Conservation (phyloP, 1,140 invertebrate species). For the Neelides sp. region DNA sequence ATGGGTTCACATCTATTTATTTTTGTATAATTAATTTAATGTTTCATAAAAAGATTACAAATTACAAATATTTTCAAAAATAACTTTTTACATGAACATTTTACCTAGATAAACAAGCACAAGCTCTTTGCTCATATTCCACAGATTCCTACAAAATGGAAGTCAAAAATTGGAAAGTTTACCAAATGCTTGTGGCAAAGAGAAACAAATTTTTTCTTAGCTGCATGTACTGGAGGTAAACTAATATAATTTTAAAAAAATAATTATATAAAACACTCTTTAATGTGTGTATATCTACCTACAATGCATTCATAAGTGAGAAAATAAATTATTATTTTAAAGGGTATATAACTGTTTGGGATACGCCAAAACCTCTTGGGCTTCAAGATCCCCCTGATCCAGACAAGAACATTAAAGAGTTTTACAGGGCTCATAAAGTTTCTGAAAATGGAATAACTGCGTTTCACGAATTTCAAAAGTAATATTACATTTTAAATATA, state of each 20-base stretch:
- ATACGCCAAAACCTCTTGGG: conserved; percentile 9
- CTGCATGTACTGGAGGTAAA: conserved; percentile 17
- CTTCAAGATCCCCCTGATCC: conserved; percentile 16
- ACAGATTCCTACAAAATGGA: conserved; percentile 10
- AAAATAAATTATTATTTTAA: too few relatives aligned
- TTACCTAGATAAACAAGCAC: too few relatives aligned
- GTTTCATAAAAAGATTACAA: too few relatives aligned
- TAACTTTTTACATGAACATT: too few relatives aligned
- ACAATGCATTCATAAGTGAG: background rate
- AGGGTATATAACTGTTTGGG: conserved; percentile 24
- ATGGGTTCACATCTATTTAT: conserved; percentile 9
- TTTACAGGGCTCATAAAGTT: conserved; percentile 16
- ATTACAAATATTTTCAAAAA: too few relatives aligned
- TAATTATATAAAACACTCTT: conserved; percentile 1
- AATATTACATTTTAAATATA: background rate
- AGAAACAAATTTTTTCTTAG: conserved; percentile 12
- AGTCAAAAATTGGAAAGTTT: conserved; percentile 13
- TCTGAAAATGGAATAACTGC: conserved; percentile 16
- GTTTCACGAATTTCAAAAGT: background rate
- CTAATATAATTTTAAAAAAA: background rate
- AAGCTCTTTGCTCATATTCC: conserved; percentile 13
- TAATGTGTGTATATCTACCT: background rate
- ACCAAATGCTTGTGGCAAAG: conserved; percentile 20
- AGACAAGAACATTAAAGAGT: conserved; percentile 21
- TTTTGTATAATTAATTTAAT: too few relatives aligned